Evolutionary conservation across 2,113 vertebrate species (phyloP).

Genomic region (Pterocles burchelli): DNA sequence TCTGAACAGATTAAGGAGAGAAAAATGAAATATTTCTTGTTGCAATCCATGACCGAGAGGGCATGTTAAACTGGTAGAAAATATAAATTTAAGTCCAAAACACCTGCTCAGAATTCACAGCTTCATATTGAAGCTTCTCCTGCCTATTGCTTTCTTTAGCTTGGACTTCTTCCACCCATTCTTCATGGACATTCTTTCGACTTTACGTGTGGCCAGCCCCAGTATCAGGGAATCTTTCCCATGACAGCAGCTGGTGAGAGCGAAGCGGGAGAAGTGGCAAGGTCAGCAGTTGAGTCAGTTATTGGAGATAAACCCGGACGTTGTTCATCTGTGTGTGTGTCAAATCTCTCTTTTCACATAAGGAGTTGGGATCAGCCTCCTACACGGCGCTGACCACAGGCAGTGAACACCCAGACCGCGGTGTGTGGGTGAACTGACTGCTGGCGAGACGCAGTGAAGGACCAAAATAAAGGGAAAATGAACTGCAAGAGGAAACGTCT

Average conservation of each 20-base stretch:
- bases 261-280: constrained; percentile 70
- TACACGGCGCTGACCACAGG: constrained; percentile 24
- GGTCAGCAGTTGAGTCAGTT: constrained; percentile 70
- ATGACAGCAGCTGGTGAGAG: constrained; percentile 79
- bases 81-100: not conserved
- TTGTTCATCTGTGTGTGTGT: constrained; percentile 58
- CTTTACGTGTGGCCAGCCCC: constrained; percentile 69
- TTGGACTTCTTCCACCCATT: constrained; percentile 38
- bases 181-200: constrained; percentile 73
- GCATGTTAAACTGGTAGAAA: not conserved
- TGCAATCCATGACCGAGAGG: not conserved
- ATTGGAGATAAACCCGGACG: constrained; percentile 57
- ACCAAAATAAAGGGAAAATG: not conserved
- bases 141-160: not conserved
- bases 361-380: constrained; percentile 60
- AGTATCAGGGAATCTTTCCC: constrained; percentile 76
- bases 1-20: not conserved
- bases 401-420: not conserved
- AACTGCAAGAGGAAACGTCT: not conserved
- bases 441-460: constrained; percentile 2
- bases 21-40: not conserved
- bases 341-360: constrained; percentile 27
- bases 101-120: constrained; percentile 36
- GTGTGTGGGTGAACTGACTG: constrained; percentile 35
- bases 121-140: constrained; percentile 1